phyloP scores from a whole-genome alignment of 2,113 vertebrate genomes.

The Hymenochirus boettgeri region DNA sequence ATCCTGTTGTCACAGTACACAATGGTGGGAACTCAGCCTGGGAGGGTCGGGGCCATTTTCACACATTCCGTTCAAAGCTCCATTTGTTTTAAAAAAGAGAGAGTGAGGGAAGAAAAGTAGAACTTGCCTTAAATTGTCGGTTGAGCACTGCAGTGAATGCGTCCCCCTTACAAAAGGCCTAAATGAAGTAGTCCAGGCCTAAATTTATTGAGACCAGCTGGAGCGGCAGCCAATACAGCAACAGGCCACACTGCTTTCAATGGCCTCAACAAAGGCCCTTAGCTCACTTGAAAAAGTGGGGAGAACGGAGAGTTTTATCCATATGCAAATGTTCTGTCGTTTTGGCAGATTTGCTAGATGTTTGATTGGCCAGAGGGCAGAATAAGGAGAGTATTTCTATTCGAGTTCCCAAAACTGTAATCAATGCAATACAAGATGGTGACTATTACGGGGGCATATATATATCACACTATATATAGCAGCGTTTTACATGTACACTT shows the following conservation, averaged over 20 bases:
- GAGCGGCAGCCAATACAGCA: constrained; percentile 60
- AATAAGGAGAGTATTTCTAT: too few relatives aligned
- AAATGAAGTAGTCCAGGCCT: constrained; percentile 62
- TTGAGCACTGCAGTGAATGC: constrained; percentile 64
- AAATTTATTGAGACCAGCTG: constrained; percentile 70
- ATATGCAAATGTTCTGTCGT: too few relatives aligned
- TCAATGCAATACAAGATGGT: too few relatives aligned
- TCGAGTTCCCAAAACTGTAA: too few relatives aligned
- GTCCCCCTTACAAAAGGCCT: constrained; percentile 69
- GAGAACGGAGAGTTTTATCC: constrained; percentile 47
- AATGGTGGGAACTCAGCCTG: constrained; percentile 88
- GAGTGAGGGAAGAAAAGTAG: constrained; percentile 21
- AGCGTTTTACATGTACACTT: too few relatives aligned
- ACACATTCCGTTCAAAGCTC: constrained; percentile 85
- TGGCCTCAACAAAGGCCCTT: constrained; percentile 59
- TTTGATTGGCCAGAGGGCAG: too few relatives aligned
- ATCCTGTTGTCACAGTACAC: constrained; percentile 91
- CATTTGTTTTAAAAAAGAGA: constrained; percentile 65
- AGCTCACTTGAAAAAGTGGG: constrained; percentile 52
- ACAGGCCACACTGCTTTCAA: constrained; percentile 66
- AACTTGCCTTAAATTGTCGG: constrained; percentile 74
- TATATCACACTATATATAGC: too few relatives aligned
- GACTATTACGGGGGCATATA: too few relatives aligned
- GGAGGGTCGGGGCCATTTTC: constrained; percentile 77
- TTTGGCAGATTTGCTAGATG: too few relatives aligned